Conservation (phyloP, 2,888 invertebrate genomes). For the Microplitis deprimator region DNA sequence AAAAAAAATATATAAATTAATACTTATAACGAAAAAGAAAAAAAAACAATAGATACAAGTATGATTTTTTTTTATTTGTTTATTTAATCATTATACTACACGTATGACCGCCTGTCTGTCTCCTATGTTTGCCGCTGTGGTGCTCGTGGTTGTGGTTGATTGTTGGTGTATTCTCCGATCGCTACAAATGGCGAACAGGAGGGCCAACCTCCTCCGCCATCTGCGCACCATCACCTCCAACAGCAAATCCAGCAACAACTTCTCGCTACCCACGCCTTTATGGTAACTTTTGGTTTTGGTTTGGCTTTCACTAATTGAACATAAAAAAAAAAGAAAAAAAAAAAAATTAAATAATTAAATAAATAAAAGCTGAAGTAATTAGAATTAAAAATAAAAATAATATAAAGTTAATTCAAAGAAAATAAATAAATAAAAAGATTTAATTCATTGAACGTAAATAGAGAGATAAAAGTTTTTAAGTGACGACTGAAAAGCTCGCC, state of each 20-base stretch:
- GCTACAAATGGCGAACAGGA: slow-evolving; percentile 70
- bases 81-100: slow-evolving; percentile 63
- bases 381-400: slow-evolving; percentile 27
- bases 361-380: slow-evolving; percentile 24
- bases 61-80: slow-evolving; percentile 40
- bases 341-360: slow-evolving; percentile 37
- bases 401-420: slow-evolving; percentile 6
- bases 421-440: slow-evolving; percentile 4
- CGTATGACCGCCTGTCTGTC: slow-evolving; percentile 72
- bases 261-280: slow-evolving; percentile 72
- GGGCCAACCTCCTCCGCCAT: slow-evolving; percentile 70
- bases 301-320: slow-evolving; percentile 68
- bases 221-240: slow-evolving; percentile 71
- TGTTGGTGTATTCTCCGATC: slow-evolving; percentile 72
- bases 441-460: slow-evolving; percentile 16
- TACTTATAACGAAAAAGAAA: not conserved
- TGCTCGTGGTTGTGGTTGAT: slow-evolving; percentile 72
- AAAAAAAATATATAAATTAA: not conserved
- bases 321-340: slow-evolving; percentile 30
- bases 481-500: slow-evolving; percentile 8
- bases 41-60: not conserved
- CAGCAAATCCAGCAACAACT: slow-evolving; percentile 72
- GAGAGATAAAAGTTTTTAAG: slow-evolving; percentile 7
- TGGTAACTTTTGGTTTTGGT: slow-evolving; percentile 72
- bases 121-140: slow-evolving; percentile 72